Conservation (phyloP, 2,797 vertebrate species). For the Eidolon dupreanum region DNA sequence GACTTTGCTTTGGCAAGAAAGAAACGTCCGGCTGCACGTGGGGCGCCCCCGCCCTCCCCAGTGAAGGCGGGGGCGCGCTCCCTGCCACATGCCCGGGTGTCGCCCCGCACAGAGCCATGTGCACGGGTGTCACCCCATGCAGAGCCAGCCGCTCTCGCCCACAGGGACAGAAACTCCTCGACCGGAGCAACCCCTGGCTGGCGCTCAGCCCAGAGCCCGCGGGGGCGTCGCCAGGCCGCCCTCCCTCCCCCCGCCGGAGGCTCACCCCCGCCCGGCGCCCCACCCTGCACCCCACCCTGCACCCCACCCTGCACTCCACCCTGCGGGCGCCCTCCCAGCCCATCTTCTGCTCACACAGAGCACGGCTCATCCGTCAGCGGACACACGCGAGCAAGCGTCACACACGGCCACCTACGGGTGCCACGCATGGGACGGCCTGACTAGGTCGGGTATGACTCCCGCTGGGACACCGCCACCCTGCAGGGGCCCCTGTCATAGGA, state of each 20-base stretch:
- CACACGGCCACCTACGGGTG: neutral
- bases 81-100: fast-evolving
- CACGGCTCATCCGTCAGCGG: neutral
- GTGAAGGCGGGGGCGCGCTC: neutral
- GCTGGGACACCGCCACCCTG: too few relatives aligned
- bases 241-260: neutral
- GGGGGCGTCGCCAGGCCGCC: neutral
- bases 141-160: neutral
- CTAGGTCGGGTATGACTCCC: fast-evolving
- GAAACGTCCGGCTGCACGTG: neutral
- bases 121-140: neutral
- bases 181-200: neutral
- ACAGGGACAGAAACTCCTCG: neutral
- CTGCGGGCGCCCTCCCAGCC: neutral
- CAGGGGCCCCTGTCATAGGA: fast-evolving
- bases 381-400: neutral
- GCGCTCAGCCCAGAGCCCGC: neutral
- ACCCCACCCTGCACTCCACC: too few relatives aligned
- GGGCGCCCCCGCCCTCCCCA: neutral
- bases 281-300: too few relatives aligned
- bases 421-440: neutral
- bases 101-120: too few relatives aligned
- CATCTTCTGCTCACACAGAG: neutral
- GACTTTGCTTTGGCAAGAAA: neutral
- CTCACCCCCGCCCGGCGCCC: too few relatives aligned